phyloP scores from a whole-genome alignment of 2,888 invertebrate genomes.

The Pelosia muscerda region DNA sequence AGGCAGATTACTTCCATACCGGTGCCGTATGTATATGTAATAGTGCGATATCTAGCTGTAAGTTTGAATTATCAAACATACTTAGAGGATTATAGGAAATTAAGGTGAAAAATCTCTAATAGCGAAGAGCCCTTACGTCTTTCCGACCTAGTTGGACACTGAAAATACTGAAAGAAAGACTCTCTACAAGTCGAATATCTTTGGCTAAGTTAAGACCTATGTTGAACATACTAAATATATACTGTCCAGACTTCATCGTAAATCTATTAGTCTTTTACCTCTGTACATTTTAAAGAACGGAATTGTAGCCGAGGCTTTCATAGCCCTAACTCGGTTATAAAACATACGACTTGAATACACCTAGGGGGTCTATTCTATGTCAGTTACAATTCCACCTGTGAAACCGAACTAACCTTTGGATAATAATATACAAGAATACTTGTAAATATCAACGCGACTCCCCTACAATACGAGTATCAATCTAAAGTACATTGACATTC shows the following conservation, averaged over 20 bases:
- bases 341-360: constrained; percentile 13
- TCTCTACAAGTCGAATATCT: background rate
- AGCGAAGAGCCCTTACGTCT: too few relatives aligned
- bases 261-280: too few relatives aligned
- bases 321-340: constrained; percentile 3
- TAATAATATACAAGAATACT: constrained; percentile 36
- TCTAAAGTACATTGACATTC: constrained; percentile 62
- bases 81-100: too few relatives aligned
- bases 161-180: too few relatives aligned
- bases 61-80: too few relatives aligned
- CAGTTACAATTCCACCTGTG: constrained; percentile 23
- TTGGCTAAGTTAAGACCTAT: background rate
- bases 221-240: background rate
- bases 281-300: background rate
- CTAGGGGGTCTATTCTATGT: constrained; percentile 25
- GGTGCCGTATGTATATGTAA: too few relatives aligned
- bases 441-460: constrained; percentile 44
- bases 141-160: too few relatives aligned
- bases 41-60: too few relatives aligned
- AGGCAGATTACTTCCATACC: too few relatives aligned
- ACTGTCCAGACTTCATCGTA: background rate
- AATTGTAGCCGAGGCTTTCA: constrained; percentile 7
- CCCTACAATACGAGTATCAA: constrained; percentile 43
- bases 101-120: too few relatives aligned
- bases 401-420: constrained; percentile 32